A percentile compares a stretch with the other conserved stretches of the same genome.
Conservation (phyloP, 2,888 invertebrate genomes). For the Galeopsomyia nigrocyanea region DNA sequence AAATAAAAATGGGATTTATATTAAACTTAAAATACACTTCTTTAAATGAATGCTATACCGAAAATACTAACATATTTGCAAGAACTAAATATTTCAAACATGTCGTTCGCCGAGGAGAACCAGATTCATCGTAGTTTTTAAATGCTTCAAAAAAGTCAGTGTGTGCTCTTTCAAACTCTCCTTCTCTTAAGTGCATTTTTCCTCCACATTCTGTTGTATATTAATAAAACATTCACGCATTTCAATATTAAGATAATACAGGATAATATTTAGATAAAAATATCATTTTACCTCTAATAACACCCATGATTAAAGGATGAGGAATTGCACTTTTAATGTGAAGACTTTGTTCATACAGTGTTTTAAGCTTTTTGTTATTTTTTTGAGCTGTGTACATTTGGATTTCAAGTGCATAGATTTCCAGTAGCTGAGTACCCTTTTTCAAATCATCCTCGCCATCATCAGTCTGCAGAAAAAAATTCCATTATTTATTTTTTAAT, state of each 20-base stretch:
- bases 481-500: conserved; percentile 3
- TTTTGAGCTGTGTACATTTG: conserved; percentile 99
- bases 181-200: conserved; percentile 99
- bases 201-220: conserved; percentile 90
- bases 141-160: conserved; percentile 99
- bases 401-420: conserved; percentile 98
- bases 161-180: conserved; percentile 98
- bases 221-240: conserved; percentile 2
- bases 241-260: not conserved
- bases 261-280: conserved; percentile 8
- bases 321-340: conserved; percentile 99
- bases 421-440: conserved; percentile 96
- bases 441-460: conserved; percentile 98
- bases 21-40: not conserved
- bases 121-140: conserved; percentile 99
- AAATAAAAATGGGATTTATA: conserved; percentile 41
- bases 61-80: conserved; percentile 90
- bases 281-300: conserved; percentile 84
- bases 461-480: conserved; percentile 78
- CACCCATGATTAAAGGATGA: conserved; percentile 99
- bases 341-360: conserved; percentile 96
- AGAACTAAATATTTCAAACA: conserved; percentile 98
- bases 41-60: conserved; percentile 5
- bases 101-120: conserved; percentile 95
- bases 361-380: conserved; percentile 97